A percentile compares a stretch with the other conserved stretches of the same genome.
Conservation (phyloP, 2,888 invertebrate species). For the Notodonta dromedarius region DNA sequence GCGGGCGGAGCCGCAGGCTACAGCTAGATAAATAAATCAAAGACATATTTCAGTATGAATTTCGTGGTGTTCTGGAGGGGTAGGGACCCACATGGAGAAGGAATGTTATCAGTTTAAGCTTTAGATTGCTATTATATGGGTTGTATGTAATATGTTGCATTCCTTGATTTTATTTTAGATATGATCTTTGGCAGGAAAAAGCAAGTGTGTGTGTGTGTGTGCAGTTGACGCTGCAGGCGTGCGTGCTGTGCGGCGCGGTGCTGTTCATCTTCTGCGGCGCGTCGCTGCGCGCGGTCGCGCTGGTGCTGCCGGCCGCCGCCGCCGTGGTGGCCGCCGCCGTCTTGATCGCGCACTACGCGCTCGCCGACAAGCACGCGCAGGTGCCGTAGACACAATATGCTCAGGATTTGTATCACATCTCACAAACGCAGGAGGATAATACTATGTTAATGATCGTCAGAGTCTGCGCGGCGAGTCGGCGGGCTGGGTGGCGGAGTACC, state of each 20-base stretch:
- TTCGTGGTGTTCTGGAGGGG: too few relatives aligned
- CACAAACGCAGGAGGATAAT: too few relatives aligned
- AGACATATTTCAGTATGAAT: too few relatives aligned
- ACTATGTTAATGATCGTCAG: conserved; percentile 21
- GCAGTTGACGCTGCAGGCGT: conserved; percentile 71
- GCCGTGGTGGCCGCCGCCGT: conserved; percentile 30
- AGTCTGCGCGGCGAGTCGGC: conserved; percentile 80
- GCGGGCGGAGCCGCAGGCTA: too few relatives aligned
- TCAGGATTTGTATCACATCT: too few relatives aligned
- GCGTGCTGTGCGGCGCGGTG: conserved; percentile 85
- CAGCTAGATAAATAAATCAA: too few relatives aligned
- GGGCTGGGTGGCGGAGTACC: conserved; percentile 69
- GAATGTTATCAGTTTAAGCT: too few relatives aligned
- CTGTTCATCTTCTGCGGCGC: conserved; percentile 88
- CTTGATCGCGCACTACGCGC: conserved; percentile 21
- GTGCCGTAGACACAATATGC: background rate
- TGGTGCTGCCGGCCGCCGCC: conserved; percentile 44
- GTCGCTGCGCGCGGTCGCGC: conserved; percentile 37
- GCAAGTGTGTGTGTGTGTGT: conserved; percentile 3
- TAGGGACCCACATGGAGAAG: too few relatives aligned
- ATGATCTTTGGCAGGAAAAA: too few relatives aligned
- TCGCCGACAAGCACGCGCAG: conserved; percentile 17
- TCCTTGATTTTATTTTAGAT: too few relatives aligned
- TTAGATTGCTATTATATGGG: too few relatives aligned
- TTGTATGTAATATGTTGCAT: too few relatives aligned